Evolutionary conservation across 2,888 invertebrate species (phyloP).

Genomic region (Netelia virgata): DNA sequence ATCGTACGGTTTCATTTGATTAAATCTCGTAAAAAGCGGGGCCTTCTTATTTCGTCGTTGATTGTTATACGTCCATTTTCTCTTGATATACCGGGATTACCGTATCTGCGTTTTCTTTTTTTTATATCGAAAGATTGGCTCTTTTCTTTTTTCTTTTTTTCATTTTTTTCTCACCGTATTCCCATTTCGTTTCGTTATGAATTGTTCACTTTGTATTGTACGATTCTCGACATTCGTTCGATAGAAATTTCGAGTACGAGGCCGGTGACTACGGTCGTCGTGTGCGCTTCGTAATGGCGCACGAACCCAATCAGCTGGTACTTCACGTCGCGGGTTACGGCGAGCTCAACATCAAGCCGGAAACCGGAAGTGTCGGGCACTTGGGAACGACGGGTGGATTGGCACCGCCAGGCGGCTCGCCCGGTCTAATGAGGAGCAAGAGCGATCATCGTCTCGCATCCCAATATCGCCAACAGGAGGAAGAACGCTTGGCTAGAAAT

Average conservation of each 20-base stretch:
- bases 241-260: constrained; percentile 96
- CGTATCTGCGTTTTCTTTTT: not conserved
- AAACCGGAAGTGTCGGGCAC: constrained; percentile 83
- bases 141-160: not conserved
- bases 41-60: constrained; percentile 7
- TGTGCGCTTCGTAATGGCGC: constrained; percentile 94
- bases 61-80: constrained; percentile 41
- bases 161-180: not conserved
- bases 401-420: constrained; percentile 88
- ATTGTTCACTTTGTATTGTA: not conserved
- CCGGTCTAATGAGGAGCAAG: constrained; percentile 95
- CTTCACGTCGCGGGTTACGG: constrained; percentile 95
- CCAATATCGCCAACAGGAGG: constrained; percentile 95
- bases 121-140: not conserved
- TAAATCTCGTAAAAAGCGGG: constrained; percentile 45
- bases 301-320: constrained; percentile 96
- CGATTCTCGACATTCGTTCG: constrained; percentile 23
- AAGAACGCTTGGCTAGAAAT: constrained; percentile 84
- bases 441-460: constrained; percentile 96
- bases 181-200: constrained; percentile 9
- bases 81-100: constrained; percentile 18
- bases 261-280: constrained; percentile 95
- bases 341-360: constrained; percentile 93
- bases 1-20: constrained; percentile 67
- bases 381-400: constrained; percentile 86